Base-by-base conservation (phyloP, 2,113 vertebrate genomes). In the Thamnophis sirtalis region DNA sequence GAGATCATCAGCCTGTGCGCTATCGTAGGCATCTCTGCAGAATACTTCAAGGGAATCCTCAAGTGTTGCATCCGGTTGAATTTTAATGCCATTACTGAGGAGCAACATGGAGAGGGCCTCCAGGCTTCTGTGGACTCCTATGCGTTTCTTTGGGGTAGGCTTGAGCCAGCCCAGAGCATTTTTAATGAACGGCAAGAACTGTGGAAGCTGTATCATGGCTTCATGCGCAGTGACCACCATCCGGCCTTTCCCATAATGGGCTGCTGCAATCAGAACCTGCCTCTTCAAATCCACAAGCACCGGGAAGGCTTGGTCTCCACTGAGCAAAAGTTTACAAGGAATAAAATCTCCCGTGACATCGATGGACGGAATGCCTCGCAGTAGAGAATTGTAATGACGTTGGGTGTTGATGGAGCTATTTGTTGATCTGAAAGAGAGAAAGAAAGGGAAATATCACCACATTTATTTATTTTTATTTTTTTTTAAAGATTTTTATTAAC, bases 171-270 rank as follows among this genome's bases (percentile, higher is more conserved):
- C 94, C 86, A 98, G 85, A 3, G 97, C 98, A 9, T 99, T 99
- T 93, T 97, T 96, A 80, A 99, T 95, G 89, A 99, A 97, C 84
- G 84, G 90, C 6, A 97, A 97, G 89, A 98, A 97, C 90, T 94
- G 96, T 84, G 95, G 96, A 17, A 93, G 5, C 0, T 95, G 95
- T 94, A 99, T 84, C 95, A 98, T 98, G 89, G 22, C 91, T 87
- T 99, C 98, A 3, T 99, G 98, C 49, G 98, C 97, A 92, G 98
- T 90, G 0, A 98, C 98, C 80, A 99, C 98, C 86, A 99, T 96
- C 33, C 97, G 97, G 55, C 98, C 98, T 33, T 95, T 92, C 51
- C 98, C 98, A 0, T 98, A 98, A 3, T 58, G 95, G 7, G 97
- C 97, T 33, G 97, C 96, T 0, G 98, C 97, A 0, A 98, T 96